phyloP scores from a whole-genome alignment of 2,888 invertebrate genomes.

The Malacosoma neustria region DNA sequence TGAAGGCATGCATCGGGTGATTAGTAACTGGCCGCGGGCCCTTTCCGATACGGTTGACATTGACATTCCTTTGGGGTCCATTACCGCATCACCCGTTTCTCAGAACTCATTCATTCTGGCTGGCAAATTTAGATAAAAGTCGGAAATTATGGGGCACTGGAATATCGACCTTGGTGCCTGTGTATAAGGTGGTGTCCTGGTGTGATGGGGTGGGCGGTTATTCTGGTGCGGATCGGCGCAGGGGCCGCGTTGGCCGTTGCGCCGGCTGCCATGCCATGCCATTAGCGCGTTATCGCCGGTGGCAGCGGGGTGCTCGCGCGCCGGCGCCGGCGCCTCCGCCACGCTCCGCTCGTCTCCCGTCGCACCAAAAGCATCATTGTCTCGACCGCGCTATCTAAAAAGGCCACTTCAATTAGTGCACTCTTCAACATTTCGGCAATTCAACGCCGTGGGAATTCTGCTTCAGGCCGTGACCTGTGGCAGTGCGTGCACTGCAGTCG shows the following conservation, averaged over 20 bases:
- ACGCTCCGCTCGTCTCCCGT: not conserved
- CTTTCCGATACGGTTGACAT: constrained; percentile 48
- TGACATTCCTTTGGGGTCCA: constrained; percentile 55
- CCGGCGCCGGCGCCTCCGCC: constrained; percentile 40
- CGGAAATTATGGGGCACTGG: too few species aligned
- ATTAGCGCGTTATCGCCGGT: constrained; percentile 31
- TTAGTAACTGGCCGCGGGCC: not conserved
- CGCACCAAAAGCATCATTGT: not conserved
- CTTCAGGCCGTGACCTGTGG: too few species aligned
- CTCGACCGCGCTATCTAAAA: not conserved
- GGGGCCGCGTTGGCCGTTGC: constrained; percentile 7
- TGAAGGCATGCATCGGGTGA: not conserved
- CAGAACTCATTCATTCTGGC: constrained; percentile 64
- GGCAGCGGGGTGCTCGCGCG: constrained; percentile 54
- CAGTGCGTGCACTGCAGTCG: too few species aligned
- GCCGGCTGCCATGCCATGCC: constrained; percentile 36
- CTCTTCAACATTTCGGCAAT: too few species aligned
- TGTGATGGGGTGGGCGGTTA: constrained; percentile 15
- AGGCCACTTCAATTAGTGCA: too few species aligned
- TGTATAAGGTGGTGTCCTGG: constrained; percentile 7
- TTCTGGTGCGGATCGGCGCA: constrained; percentile 11
- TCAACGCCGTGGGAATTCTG: too few species aligned
- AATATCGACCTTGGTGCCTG: constrained; percentile 1
- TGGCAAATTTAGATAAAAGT: too few species aligned
- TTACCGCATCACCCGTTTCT: constrained; percentile 58